Evolutionary conservation across 1,140 invertebrate genomes (phyloP), one percentile per base, ranked within the genome.

Genomic region (Ostrea denselamellosa): DNA sequence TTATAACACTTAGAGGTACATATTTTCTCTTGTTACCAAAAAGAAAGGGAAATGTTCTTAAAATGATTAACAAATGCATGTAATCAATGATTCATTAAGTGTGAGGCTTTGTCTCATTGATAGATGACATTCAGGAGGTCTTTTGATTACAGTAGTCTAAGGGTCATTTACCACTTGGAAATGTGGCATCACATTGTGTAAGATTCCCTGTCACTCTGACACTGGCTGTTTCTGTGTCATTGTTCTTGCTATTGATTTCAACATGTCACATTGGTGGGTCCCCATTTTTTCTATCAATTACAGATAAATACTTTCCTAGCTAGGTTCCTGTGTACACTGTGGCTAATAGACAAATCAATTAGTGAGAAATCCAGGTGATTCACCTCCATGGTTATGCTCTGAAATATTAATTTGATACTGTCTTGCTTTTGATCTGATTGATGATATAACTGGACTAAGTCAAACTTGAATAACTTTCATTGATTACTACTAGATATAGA

Each of bases 271-370:
- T 34, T 1, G 68, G 12, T 34, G 12, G 28, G 28, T 71, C 28
- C 34, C 34, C 25, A 7, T 71, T 71, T 25, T 28, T 71, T 14
- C 68, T 71, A 44, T 44, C 12, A 28, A 28, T 71, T 71, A 71
- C 14, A 34, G 68, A 71, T 44, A 44, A 71, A 71, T 71, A 71
- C 68, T 71, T 71, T 25, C 25, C 68, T 71, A 28, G 68, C 68
- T 71, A 71, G 68, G 68, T 71, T 71, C 14, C 22, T 28, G 25
- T 71, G 25, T 71, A 71, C 28, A 62, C 56, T 62, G 56, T 58
- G 56, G n/a, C 14, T 62, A 25, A 71, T 71, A 71, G 68, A 34
- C 68, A 71, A 71, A 71, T 71, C 68, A 71, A 71, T 71, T 71
- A 71, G 68, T 22, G 68, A 8, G n/a, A 71, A 71, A 71, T 12